Evolutionary conservation across 2,797 vertebrate genomes (phyloP).

Genomic region (Gymnoscopelus microlampas): DNA sequence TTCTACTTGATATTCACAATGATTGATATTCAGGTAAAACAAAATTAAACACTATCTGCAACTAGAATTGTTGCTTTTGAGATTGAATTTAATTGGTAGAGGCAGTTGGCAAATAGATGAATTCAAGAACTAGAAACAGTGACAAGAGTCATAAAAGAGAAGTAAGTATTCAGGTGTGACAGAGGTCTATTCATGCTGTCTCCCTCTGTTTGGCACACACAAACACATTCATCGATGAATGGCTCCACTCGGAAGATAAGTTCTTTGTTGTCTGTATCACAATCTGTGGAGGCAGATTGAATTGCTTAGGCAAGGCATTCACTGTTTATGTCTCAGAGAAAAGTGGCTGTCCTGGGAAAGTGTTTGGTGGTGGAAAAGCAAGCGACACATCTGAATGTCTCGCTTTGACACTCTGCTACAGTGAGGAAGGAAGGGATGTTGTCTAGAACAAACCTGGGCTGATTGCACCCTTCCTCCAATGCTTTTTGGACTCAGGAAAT

Average conservation of each 20-base stretch:
- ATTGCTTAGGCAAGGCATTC: conserved; percentile 78
- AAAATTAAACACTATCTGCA: conserved; percentile 20
- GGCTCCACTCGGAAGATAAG: conserved; percentile 69
- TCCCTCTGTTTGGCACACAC: conserved; percentile 52
- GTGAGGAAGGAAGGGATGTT: conserved; percentile 82
- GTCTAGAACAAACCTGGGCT: conserved; percentile 83
- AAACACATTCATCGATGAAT: conserved; percentile 74
- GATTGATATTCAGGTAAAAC: too few relatives aligned
- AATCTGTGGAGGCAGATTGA: conserved; percentile 69
- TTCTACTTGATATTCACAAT: too few relatives aligned
- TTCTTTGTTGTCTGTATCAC: conserved; percentile 75
- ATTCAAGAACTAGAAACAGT: conserved; percentile 58
- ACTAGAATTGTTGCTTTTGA: conserved; percentile 43
- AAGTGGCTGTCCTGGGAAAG: conserved; percentile 76
- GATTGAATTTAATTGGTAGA: conserved; percentile 33
- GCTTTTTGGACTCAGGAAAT: conserved; percentile 76
- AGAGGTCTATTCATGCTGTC: conserved; percentile 58
- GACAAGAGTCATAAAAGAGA: conserved; percentile 47
- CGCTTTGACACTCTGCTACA: conserved; percentile 67
- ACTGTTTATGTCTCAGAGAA: conserved; percentile 66
- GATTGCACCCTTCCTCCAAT: conserved; percentile 83
- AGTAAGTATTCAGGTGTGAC: conserved; percentile 70
- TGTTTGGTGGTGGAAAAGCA: conserved; percentile 50
- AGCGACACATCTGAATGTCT: conserved; percentile 73
- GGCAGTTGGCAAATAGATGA: conserved; percentile 58